These are phyloP conservation scores for Plectropomus leopardus DNA, from an alignment of 2,113 vertebrate species.

Conservation along the genomic window DNA sequence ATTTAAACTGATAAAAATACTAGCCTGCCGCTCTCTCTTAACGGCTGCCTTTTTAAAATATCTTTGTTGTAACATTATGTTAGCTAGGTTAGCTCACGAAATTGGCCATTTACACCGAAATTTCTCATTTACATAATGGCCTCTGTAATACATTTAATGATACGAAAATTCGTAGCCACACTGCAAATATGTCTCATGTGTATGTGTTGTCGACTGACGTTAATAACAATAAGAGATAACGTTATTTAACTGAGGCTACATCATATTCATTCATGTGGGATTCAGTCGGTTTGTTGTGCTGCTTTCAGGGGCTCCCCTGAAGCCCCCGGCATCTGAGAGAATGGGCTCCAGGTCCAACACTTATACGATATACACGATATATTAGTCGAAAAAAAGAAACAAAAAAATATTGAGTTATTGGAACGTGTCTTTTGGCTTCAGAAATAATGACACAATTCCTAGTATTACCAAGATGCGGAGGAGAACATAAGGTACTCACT, in stretches of 20 bases:
- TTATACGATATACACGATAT: too few relatives aligned
- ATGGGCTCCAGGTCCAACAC: too few relatives aligned
- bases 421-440: not conserved
- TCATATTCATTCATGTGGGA: not conserved
- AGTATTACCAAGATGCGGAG: not conserved
- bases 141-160: not conserved
- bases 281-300: slow-evolving; percentile 18
- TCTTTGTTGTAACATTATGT: too few relatives aligned
- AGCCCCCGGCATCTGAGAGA: not conserved
- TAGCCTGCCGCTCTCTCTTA: not conserved
- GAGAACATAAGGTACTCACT: too few relatives aligned
- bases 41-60: not conserved
- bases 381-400: not conserved
- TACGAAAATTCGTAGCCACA: not conserved
- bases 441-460: too few relatives aligned
- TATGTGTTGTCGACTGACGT: not conserved
- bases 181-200: not conserved
- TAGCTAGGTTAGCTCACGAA: not conserved
- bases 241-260: too few relatives aligned
- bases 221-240: not conserved
- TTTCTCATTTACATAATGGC: not conserved
- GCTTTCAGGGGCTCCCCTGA: slow-evolving; percentile 21
- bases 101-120: not conserved
- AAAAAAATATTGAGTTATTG: too few relatives aligned
- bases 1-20: slow-evolving; percentile 1